Evolutionary conservation across 2,113 vertebrate genomes (phyloP).

Genomic region (Sialia sialis): DNA sequence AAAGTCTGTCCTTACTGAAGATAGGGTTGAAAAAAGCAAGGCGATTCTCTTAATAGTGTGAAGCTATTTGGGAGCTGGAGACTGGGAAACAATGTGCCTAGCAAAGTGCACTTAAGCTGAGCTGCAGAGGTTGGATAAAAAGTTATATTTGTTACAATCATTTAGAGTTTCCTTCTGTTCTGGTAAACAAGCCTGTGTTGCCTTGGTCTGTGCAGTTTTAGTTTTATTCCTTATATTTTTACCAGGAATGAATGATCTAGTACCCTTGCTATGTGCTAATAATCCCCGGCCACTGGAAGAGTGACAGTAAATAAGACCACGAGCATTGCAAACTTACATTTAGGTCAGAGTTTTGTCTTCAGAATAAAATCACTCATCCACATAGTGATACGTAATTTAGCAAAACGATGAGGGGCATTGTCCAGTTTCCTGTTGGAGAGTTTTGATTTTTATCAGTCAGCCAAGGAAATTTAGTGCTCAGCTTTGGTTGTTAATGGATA

Average conservation of each 20-base stretch:
- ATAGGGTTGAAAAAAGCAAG: neutral
- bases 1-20: neutral
- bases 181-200: neutral
- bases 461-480: neutral
- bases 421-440: neutral
- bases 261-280: neutral
- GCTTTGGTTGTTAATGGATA: neutral
- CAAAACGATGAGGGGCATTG: neutral
- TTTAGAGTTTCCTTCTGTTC: neutral
- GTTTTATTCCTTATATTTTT: neutral
- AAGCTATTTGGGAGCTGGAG: neutral
- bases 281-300: neutral
- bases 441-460: neutral
- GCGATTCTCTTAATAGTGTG: neutral
- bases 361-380: neutral
- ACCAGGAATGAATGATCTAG: neutral
- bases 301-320: neutral
- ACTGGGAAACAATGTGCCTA: neutral
- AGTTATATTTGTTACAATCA: neutral
- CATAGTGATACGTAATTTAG: neutral
- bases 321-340: neutral
- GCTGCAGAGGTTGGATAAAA: neutral
- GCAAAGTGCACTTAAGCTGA: neutral
- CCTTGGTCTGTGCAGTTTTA: neutral
- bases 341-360: neutral